Evolutionary conservation across 2,888 invertebrate species (phyloP).

Genomic region (Charanyca ferruginea): DNA sequence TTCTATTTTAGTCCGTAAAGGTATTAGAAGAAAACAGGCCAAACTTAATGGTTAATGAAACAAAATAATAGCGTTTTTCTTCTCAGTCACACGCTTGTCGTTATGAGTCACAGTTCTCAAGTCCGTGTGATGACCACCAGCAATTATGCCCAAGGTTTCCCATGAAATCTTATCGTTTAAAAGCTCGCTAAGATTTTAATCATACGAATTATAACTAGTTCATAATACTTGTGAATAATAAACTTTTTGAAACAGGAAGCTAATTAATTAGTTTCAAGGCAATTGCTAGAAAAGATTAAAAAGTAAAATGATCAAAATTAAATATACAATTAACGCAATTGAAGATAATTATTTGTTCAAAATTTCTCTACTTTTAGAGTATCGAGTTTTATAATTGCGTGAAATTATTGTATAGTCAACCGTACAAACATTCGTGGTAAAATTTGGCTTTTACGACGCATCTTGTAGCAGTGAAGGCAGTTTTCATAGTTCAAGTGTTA

Average conservation of each 20-base stretch:
- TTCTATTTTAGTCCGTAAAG: not conserved
- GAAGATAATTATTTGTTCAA: not conserved
- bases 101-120: conserved; percentile 52
- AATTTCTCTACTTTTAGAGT: not conserved
- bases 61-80: conserved; percentile 33
- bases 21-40: not conserved
- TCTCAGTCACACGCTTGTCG: conserved; percentile 59
- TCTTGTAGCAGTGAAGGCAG: not conserved
- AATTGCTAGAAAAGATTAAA: not conserved
- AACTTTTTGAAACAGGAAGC: conserved; percentile 25
- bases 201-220: conserved; percentile 52
- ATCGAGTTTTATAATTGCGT: not conserved
- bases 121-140: conserved; percentile 57
- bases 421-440: not conserved
- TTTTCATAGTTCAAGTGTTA: not conserved
- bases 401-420: not conserved
- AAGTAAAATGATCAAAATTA: conserved; percentile 1
- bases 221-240: conserved; percentile 23
- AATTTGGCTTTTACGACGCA: too few relatives aligned
- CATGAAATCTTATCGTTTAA: conserved; percentile 57
- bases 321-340: too few relatives aligned
- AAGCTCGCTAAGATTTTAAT: conserved; percentile 60
- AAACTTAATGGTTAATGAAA: conserved; percentile 1
- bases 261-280: conserved; percentile 6
- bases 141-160: conserved; percentile 60